Percentiles rank a stretch among this genome's conserved stretches.
Evolutionary conservation across 1,140 invertebrate genomes (phyloP).

Genomic region (Drosophila arawakana): DNA sequence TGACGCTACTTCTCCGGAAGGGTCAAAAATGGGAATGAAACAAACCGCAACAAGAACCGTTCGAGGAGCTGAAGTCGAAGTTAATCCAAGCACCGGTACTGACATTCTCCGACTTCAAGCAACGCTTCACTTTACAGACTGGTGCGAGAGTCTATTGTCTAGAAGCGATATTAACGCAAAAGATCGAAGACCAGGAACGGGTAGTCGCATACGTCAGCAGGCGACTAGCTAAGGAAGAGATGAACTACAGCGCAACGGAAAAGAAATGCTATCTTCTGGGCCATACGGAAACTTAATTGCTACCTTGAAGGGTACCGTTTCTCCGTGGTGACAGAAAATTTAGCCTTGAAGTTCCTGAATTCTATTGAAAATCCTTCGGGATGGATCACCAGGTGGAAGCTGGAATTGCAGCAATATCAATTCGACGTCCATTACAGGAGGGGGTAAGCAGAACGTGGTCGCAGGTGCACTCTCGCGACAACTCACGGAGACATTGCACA

Average conservation of each 20-base stretch:
- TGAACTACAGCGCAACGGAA: not conserved
- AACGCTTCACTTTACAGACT: slow-evolving; percentile 15
- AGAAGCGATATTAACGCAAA: slow-evolving; percentile 59
- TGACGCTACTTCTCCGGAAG: too few species aligned
- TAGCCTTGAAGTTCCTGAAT: not conserved
- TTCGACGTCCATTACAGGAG: not conserved
- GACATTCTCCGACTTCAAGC: not conserved
- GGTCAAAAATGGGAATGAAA: too few species aligned
- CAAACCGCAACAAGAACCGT: too few species aligned
- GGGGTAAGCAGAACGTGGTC: not conserved
- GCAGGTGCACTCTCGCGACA: not conserved
- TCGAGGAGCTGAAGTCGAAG: too few species aligned
- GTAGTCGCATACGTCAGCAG: slow-evolving; percentile 14
- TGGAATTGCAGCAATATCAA: not conserved
- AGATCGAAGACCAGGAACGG: not conserved
- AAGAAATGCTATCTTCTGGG: too few species aligned
- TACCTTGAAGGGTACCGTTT: slow-evolving; percentile 2
- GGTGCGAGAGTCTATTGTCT: slow-evolving; percentile 65
- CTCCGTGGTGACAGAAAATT: not conserved
- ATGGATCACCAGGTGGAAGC: not conserved
- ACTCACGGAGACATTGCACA: not conserved
- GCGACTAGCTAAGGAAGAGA: not conserved
- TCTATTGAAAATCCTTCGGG: not conserved
- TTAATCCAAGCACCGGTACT: too few species aligned
- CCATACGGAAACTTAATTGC: too few species aligned